Conservation (phyloP, 2,888 invertebrate genomes). For the Tubiluchus corallicola region DNA sequence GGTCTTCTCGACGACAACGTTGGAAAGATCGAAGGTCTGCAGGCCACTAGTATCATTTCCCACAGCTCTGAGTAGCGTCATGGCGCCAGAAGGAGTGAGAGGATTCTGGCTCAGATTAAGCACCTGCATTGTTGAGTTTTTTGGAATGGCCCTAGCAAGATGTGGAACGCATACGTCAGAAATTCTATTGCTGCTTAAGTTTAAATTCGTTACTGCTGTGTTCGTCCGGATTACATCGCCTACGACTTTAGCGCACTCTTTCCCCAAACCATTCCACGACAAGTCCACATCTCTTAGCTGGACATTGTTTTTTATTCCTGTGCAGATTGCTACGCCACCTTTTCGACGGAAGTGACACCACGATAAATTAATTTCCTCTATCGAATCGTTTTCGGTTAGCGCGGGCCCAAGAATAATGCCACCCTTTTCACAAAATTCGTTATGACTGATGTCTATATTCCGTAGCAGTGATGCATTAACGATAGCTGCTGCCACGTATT, state of each 20-base stretch:
- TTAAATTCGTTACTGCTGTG: slow-evolving; percentile 16
- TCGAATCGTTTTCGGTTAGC: slow-evolving; percentile 9
- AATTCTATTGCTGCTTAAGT: slow-evolving; percentile 16
- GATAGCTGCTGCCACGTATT: slow-evolving; percentile 17
- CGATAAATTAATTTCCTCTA: slow-evolving; percentile 13
- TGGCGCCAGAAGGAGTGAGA: no score
- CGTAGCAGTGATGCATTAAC: slow-evolving; percentile 14
- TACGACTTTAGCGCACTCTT: slow-evolving; percentile 16
- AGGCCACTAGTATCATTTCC: no score
- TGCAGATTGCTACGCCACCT: slow-evolving; percentile 15
- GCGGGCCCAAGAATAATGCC: slow-evolving; percentile 12
- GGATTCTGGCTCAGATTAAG: no score
- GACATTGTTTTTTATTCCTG: slow-evolving; percentile 17
- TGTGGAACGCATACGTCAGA: no score
- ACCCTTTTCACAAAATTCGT: background rate
- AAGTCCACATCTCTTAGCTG: slow-evolving; percentile 17
- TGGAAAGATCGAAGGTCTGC: no score
- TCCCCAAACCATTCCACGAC: slow-evolving; percentile 18
- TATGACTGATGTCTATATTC: background rate
- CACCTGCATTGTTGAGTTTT: no score
- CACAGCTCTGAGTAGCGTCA: no score
- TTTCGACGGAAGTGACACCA: slow-evolving; percentile 18
- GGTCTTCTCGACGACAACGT: no score
- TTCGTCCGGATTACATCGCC: slow-evolving; percentile 18
- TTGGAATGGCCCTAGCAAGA: no score